Evolutionary conservation across 2,113 vertebrate species (phyloP).

Genomic region (Scortum barcoo): DNA sequence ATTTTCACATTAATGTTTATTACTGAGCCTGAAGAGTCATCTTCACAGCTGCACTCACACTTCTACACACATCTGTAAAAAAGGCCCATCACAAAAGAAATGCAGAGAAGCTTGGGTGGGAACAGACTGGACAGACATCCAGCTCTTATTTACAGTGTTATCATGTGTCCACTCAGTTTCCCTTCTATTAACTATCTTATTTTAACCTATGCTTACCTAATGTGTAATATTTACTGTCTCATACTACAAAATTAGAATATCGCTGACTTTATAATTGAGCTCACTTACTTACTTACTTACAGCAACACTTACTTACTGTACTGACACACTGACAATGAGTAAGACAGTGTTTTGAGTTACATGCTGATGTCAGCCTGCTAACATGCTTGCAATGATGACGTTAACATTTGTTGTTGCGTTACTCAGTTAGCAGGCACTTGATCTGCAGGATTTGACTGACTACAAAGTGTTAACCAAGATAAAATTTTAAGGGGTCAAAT

Average conservation of each 20-base stretch:
- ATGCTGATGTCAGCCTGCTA: too few relatives aligned
- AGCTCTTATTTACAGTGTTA: neutral
- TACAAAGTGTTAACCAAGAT: neutral
- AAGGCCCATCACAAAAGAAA: neutral
- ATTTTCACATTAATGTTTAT: conserved; percentile 17
- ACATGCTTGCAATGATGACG: too few relatives aligned
- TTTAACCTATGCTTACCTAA: neutral
- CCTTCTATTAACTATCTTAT: too few relatives aligned
- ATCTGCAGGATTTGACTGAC: too few relatives aligned
- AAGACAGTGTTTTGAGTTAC: too few relatives aligned
- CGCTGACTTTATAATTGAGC: too few relatives aligned
- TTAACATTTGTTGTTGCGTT: too few relatives aligned
- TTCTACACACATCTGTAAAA: neutral
- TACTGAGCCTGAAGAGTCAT: neutral
- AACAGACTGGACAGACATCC: neutral
- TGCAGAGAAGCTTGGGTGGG: neutral
- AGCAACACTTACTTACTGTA: too few relatives aligned
- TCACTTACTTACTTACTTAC: too few relatives aligned
- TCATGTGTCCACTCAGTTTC: neutral
- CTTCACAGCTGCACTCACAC: neutral
- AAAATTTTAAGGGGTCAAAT: neutral
- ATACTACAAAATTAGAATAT: neutral
- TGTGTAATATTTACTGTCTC: neutral
- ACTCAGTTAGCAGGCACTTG: too few relatives aligned
- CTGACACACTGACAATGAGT: too few relatives aligned